phyloP scores from a whole-genome alignment of 2,113 vertebrate genomes.

The Zeus faber region DNA sequence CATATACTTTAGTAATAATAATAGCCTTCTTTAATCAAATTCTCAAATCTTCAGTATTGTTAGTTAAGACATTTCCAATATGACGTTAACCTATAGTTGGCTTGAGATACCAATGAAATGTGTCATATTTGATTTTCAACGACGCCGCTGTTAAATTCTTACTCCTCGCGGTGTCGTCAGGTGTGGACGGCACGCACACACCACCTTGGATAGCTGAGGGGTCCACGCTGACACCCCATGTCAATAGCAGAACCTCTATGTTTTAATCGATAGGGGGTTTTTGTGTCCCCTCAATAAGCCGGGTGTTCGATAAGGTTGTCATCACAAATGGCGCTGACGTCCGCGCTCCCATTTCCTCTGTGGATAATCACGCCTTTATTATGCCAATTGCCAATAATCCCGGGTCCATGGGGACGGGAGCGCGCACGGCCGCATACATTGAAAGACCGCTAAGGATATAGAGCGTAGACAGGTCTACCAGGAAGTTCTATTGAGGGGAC shows the following conservation, averaged over 20 bases:
- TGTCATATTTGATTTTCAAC: neutral
- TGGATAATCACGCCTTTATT: conserved; percentile 66
- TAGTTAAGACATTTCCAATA: too few relatives aligned
- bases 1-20: too few relatives aligned
- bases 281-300: conserved; percentile 59
- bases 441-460: conserved; percentile 24
- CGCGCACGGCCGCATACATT: conserved; percentile 60
- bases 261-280: conserved; percentile 58
- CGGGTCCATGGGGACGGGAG: conserved; percentile 52
- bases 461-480: neutral
- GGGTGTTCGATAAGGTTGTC: conserved; percentile 71
- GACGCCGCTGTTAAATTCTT: conserved; percentile 24
- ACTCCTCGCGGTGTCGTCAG: conserved; percentile 34
- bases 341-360: conserved; percentile 49
- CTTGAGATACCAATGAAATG: neutral
- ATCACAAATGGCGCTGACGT: conserved; percentile 61
- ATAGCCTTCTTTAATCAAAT: too few relatives aligned
- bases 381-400: conserved; percentile 68
- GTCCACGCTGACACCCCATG: conserved; percentile 49
- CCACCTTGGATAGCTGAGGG: conserved; percentile 42
- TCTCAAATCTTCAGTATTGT: too few relatives aligned
- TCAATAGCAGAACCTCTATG: conserved; percentile 61
- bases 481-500: neutral
- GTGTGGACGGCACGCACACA: conserved; percentile 47
- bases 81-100: too few relatives aligned